Evolutionary conservation across 2,797 vertebrate species (phyloP), one percentile per base, ranked within the genome.

Genomic region (Bufotes viridis): DNA sequence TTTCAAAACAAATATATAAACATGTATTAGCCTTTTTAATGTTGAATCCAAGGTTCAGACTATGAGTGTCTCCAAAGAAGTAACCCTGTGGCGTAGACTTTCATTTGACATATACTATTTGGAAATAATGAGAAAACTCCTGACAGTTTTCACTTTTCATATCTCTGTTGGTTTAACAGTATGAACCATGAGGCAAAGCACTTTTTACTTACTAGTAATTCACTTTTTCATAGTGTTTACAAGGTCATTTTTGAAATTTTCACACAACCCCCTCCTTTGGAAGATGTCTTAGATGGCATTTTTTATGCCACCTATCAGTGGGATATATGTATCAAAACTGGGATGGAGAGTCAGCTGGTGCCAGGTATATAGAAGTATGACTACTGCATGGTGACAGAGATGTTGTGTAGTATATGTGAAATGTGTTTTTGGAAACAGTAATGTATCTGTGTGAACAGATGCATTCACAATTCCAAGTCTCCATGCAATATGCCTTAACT

Each of bases 1-100:
- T 81, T 75, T 87, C 80, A 82, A 76, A 87, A 67, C 80, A 87
- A 87, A 87, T 87, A 67, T 76, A 82, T 67, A 87, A 76, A 67
- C 69, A 76, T 55, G 58, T 57, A 82, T 78, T 82, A 76, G 78
- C 72, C 51, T 87, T 82, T 82, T 14, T 78, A 75, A 65, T 57
- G 69, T 76, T 61, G 69, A 81, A 58, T 87, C 65, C 34, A 87
- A 78, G 78, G 58, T 78, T 58, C 72, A 61, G 70, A 55, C 58
- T 24, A 60, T 87, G 79, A 81, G 78, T 61, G 55, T 60, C 67
- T 87, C 79, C 58, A n/a, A 58, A 75, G 57, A 82, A 75, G 69
- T 74, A 72, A 75, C 79, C 79, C 86, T 20, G 26, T 82, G 86
- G 80, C 79, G 65, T 26, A 75, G 18, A 87, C 78, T 72, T 87